Evolutionary conservation across 1,140 invertebrate species (phyloP).

Genomic region (Hetaerina americana): DNA sequence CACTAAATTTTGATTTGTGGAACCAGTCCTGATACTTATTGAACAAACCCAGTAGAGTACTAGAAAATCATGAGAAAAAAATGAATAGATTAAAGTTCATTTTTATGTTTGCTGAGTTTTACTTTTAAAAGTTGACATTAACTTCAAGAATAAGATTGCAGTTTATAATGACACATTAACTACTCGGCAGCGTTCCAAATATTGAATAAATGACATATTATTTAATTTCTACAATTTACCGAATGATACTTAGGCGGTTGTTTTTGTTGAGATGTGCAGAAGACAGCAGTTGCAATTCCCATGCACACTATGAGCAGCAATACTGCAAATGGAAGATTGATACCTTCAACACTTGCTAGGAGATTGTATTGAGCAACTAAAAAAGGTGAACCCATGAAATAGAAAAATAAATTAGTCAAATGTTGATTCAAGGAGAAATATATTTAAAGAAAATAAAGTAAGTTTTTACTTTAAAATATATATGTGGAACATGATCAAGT

Average conservation of each 20-base stretch:
- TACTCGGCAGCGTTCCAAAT: too few species aligned
- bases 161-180: too few species aligned
- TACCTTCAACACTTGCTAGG: background rate
- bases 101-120: too few species aligned
- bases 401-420: too few species aligned
- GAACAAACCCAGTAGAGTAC: too few species aligned
- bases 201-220: background rate
- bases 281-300: conserved; percentile 20
- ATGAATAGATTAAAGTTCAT: background rate
- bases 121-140: too few species aligned
- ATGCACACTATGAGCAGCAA: background rate
- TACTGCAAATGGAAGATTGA: conserved; percentile 13
- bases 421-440: background rate
- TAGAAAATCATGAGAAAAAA: background rate
- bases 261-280: conserved; percentile 25
- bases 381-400: too few species aligned
- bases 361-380: background rate
- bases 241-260: conserved; percentile 28
- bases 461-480: background rate
- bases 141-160: too few species aligned
- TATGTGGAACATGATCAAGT: background rate
- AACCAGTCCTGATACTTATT: too few species aligned
- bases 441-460: too few species aligned
- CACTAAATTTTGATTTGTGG: too few species aligned
- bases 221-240: conserved; percentile 13